phyloP scores from a whole-genome alignment of 2,888 invertebrate species.

The Flexamia atlantica region DNA sequence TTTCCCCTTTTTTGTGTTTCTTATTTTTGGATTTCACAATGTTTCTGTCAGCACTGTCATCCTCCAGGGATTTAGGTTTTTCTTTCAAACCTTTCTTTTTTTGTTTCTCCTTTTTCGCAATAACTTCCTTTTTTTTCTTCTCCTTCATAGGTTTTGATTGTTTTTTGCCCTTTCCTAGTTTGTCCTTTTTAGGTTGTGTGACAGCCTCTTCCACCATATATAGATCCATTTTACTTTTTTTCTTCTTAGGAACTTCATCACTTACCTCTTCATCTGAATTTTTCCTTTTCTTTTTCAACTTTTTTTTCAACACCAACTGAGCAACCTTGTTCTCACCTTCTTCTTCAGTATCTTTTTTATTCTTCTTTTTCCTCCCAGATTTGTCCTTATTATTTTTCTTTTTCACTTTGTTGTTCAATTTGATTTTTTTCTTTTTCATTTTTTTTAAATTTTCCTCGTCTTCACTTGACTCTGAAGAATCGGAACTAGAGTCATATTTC shows the following conservation, averaged over 20 bases:
- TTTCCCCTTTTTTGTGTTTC: constrained; percentile 55
- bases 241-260: constrained; percentile 35
- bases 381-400: constrained; percentile 48
- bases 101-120: constrained; percentile 5
- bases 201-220: constrained; percentile 14
- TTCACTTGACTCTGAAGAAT: constrained; percentile 50
- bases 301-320: constrained; percentile 39
- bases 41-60: constrained; percentile 11
- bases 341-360: constrained; percentile 14
- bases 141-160: constrained; percentile 34
- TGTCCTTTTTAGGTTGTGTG: constrained; percentile 55
- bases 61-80: constrained; percentile 2
- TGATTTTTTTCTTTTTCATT: constrained; percentile 58
- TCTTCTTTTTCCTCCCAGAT: constrained; percentile 50
- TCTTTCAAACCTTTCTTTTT: constrained; percentile 41
- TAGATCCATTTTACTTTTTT: constrained; percentile 56
- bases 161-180: constrained; percentile 53
- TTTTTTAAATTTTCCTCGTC: constrained; percentile 56
- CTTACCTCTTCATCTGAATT: constrained; percentile 50
- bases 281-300: constrained; percentile 52
- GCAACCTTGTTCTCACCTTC: not conserved
- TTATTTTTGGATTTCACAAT: constrained; percentile 37
- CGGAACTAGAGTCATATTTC: constrained; percentile 43
- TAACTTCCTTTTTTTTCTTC: constrained; percentile 54
- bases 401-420: constrained; percentile 43